Evolutionary conservation across 2,888 invertebrate species (phyloP).

Genomic region (Phlogophora meticulosa): DNA sequence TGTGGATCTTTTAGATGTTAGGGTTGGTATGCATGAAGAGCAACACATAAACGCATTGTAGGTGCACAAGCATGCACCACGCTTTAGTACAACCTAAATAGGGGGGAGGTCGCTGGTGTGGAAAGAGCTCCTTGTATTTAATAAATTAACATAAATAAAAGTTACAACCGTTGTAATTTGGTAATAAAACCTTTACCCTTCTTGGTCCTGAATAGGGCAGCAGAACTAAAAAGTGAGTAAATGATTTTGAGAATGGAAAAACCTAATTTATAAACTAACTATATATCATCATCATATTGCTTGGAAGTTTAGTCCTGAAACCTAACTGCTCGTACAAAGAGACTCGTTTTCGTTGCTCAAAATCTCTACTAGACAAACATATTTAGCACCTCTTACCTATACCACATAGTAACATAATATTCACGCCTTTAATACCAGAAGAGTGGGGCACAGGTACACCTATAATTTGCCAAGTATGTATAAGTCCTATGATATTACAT

Average conservation of each 20-base stretch:
- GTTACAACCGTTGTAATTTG: background rate
- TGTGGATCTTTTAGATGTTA: slow-evolving; percentile 79
- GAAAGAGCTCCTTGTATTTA: slow-evolving; percentile 71
- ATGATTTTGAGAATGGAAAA: background rate
- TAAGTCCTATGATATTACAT: too few relatives aligned
- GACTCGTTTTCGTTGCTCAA: too few relatives aligned
- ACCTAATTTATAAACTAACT: too few relatives aligned
- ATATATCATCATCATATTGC: too few relatives aligned
- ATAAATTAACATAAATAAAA: slow-evolving; percentile 33
- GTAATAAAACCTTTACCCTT: slow-evolving; percentile 28
- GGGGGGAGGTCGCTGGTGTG: slow-evolving; percentile 70
- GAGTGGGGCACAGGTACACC: too few relatives aligned
- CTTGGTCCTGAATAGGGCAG: background rate
- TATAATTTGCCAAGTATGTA: too few relatives aligned
- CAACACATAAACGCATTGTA: slow-evolving; percentile 85
- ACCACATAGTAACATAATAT: too few relatives aligned
- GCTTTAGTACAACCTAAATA: slow-evolving; percentile 85
- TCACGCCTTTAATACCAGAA: too few relatives aligned
- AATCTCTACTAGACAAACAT: too few relatives aligned
- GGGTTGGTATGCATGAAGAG: slow-evolving; percentile 84
- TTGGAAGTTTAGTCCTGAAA: too few relatives aligned
- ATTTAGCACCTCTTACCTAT: too few relatives aligned
- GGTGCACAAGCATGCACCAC: slow-evolving; percentile 87
- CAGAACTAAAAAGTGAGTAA: background rate
- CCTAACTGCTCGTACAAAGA: too few relatives aligned